Conservation (phyloP, 2,888 invertebrate species). For the Gymnosoma rotundatum region DNA sequence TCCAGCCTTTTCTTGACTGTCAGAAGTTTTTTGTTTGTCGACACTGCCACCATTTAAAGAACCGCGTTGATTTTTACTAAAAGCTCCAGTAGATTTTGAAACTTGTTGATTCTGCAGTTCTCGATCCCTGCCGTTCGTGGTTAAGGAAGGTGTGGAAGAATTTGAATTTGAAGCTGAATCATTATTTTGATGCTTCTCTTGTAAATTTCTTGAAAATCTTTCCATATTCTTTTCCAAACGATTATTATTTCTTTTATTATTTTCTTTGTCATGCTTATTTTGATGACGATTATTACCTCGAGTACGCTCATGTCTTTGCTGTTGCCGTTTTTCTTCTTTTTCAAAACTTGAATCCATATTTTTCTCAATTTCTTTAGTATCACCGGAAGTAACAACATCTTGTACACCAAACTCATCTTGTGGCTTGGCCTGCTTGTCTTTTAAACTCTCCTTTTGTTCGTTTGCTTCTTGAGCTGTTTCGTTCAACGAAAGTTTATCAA, state of each 20-base stretch:
- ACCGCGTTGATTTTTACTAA: conserved; percentile 48
- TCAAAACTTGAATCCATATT: conserved; percentile 52
- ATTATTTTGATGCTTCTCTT: conserved; percentile 55
- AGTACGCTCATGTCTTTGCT: conserved; percentile 50
- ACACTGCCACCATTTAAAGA: conserved; percentile 11
- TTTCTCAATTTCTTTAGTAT: conserved; percentile 26
- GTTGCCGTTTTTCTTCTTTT: conserved; percentile 55
- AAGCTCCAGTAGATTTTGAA: conserved; percentile 46
- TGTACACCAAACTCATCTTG: neutral
- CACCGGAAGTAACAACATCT: neutral
- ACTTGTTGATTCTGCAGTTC: conserved; percentile 14
- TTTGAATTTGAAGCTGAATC: conserved; percentile 63
- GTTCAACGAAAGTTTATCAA: conserved; percentile 76
- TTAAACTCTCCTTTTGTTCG: neutral
- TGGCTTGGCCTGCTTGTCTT: neutral
- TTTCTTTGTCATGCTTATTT: conserved; percentile 57
- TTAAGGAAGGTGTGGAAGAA: conserved; percentile 61
- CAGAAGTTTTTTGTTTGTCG: conserved; percentile 10
- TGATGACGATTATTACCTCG: conserved; percentile 55
- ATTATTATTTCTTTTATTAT: conserved; percentile 69
- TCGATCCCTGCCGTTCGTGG: conserved; percentile 23
- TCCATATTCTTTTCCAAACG: conserved; percentile 74
- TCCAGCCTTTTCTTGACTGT: conserved; percentile 22
- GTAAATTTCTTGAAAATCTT: conserved; percentile 65
- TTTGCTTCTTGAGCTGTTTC: conserved; percentile 50